phyloP scores from a whole-genome alignment of 2,113 vertebrate genomes.

The Pollimyrus isidori region DNA sequence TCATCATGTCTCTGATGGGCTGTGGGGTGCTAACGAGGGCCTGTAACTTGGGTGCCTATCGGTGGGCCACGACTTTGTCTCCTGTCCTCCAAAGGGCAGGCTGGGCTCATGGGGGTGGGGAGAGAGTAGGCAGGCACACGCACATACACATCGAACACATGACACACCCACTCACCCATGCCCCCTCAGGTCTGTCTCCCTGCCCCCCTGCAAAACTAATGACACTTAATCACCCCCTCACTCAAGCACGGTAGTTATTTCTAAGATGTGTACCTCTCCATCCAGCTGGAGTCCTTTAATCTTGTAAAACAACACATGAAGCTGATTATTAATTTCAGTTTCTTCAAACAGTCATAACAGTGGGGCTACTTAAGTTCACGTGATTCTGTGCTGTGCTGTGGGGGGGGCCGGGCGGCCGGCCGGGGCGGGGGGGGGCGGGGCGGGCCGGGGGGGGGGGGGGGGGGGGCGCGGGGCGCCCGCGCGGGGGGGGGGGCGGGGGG shows the following conservation, averaged over 20 bases:
- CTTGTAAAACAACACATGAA: conserved; percentile 27
- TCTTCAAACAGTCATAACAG: background rate
- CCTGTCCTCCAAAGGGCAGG: background rate
- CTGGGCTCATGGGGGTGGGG: conserved; percentile 16
- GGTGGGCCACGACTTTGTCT: background rate
- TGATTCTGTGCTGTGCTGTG: too few species aligned
- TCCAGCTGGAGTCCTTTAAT: conserved; percentile 18
- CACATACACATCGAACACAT: conserved; percentile 16
- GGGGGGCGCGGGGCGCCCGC: too few species aligned
- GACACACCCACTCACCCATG: conserved; percentile 25
- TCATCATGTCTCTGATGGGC: conserved; percentile 51
- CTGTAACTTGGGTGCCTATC: background rate
- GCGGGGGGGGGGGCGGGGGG: too few species aligned
- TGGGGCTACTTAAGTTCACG: background rate
- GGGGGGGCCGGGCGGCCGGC: too few species aligned
- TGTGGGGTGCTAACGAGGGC: conserved; percentile 36
- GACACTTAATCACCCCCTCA: conserved; percentile 37
- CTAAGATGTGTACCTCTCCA: background rate
- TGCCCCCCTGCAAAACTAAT: conserved; percentile 24
- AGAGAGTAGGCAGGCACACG: background rate
- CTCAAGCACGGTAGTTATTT: conserved; percentile 23
- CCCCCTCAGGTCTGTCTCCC: conserved; percentile 19
- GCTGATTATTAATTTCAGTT: conserved; percentile 5
- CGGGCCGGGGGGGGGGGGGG: too few species aligned
- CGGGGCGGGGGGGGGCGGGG: too few species aligned